These are phyloP conservation scores for Dallia pectoralis DNA, from an alignment of 2,797 vertebrate species.

Conservation along the genomic window DNA sequence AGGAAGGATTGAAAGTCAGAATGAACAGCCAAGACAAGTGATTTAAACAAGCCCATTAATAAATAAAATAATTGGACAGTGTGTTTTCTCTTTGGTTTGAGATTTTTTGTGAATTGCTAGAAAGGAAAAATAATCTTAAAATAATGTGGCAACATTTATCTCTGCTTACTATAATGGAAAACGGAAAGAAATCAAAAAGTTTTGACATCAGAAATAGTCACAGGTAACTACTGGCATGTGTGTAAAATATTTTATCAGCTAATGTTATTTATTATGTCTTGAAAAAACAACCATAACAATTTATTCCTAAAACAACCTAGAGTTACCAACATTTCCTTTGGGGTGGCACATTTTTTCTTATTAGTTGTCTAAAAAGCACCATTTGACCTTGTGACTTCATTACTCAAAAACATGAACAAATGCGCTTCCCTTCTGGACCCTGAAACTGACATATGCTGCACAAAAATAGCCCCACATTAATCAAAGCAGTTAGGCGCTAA, in stretches of 20 bases:
- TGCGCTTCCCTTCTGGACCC: conserved; percentile 54
- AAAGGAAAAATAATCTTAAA: neutral
- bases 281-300: conserved; percentile 28
- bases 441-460: conserved; percentile 76
- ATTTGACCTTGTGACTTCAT: conserved; percentile 72
- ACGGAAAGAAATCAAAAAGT: neutral
- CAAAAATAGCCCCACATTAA: conserved; percentile 80
- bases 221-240: neutral
- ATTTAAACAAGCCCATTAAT: neutral
- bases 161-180: neutral
- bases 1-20: neutral
- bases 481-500: conserved; percentile 83
- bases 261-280: neutral
- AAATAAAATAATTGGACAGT: neutral
- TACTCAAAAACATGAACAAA: conserved; percentile 73
- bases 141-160: neutral
- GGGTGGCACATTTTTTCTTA: conserved; percentile 53
- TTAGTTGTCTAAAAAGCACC: conserved; percentile 58
- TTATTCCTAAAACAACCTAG: conserved; percentile 48
- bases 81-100: neutral
- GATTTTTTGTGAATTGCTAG: neutral
- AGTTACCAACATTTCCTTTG: conserved; percentile 20
- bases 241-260: neutral
- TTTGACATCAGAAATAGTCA: no score
- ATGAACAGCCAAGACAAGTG: neutral